Base-by-base conservation (phyloP, 92 coral and sea anemone species). In the Porites cylindrica region DNA sequence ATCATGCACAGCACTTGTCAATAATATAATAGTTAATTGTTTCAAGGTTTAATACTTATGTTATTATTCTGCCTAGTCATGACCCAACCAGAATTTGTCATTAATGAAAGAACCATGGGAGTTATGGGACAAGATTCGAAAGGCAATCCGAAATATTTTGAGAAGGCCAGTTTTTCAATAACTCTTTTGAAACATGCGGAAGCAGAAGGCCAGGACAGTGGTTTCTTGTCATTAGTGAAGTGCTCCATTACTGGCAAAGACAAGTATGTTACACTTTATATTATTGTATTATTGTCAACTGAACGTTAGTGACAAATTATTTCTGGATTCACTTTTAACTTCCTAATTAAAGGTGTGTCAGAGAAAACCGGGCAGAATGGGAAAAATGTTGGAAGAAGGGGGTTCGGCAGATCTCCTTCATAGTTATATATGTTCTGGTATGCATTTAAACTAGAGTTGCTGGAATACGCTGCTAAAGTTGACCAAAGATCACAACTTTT, bases 1-100 rank as follows among this genome's bases (percentile, higher is more conserved):
- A 56, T 56, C 62, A 9, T 56, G 14, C 62, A 9, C 10, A 1
- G 10, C 62, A 56, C 14, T 56, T 26, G 29, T 26, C 29, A 26
- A 26, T 26, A 26, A 56, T 56, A 4, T 10, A 10, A 9, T 10
- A 9, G 62, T 14, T 9, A 10, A 56, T 56, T 10, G 10, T 56
- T 66, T 66, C 10, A 66, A 66, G 26, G 20, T 66, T 66, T 18
- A 66, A 66, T 66, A 26, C 1, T 66, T 3, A 13, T 66, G 5
- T 18, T 66, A 10, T 66, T 66, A 66, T 66, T 66, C 70, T 18
- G 21, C 70, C 26, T 66, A 66, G 70, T 66, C 70, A 73, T 73
- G 77, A 50, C 61, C 56, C 61, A 73, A 10, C 77, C 77, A 73
- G 78, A 75, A 53, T 75, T 75, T 21, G 78, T 51, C 12, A 75